Percentiles rank a stretch among this genome's conserved stretches.
phyloP scores from a whole-genome alignment of 1,140 invertebrate genomes.

The Aplysia californica region DNA sequence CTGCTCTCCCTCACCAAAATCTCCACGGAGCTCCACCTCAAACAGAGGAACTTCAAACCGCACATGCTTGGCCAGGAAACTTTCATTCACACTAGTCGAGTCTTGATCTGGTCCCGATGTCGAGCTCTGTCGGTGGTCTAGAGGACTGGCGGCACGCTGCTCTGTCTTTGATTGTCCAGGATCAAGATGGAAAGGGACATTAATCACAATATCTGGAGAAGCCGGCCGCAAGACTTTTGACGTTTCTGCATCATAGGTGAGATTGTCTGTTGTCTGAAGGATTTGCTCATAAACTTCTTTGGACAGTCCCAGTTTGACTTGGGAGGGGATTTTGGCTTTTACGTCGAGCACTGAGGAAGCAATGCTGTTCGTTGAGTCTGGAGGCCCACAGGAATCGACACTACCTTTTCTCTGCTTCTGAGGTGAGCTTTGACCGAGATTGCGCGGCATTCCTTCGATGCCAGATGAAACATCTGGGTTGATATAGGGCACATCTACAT shows the following conservation, averaged over 20 bases:
- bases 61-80: slow-evolving; percentile 47
- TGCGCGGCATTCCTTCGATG: slow-evolving; percentile 3
- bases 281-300: slow-evolving; percentile 90
- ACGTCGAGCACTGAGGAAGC: slow-evolving; percentile 71
- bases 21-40: slow-evolving; percentile 63
- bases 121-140: neutral
- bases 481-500: slow-evolving; percentile 29
- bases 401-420: no score
- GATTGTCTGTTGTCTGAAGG: slow-evolving; percentile 74
- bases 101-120: neutral
- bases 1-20: slow-evolving; percentile 62
- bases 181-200: neutral
- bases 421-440: no score
- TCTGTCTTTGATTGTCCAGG: no score
- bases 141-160: neutral
- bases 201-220: neutral
- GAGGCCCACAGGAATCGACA: no score
- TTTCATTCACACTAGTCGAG: slow-evolving; percentile 11
- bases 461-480: slow-evolving; percentile 26
- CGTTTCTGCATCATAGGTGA: slow-evolving; percentile 54
- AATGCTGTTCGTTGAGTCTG: no score
- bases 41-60: slow-evolving; percentile 67
- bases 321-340: slow-evolving; percentile 83
- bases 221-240: neutral
- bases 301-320: slow-evolving; percentile 85